phyloP scores from a whole-genome alignment of 2,888 invertebrate genomes.

The Epistrophella euchroma region DNA sequence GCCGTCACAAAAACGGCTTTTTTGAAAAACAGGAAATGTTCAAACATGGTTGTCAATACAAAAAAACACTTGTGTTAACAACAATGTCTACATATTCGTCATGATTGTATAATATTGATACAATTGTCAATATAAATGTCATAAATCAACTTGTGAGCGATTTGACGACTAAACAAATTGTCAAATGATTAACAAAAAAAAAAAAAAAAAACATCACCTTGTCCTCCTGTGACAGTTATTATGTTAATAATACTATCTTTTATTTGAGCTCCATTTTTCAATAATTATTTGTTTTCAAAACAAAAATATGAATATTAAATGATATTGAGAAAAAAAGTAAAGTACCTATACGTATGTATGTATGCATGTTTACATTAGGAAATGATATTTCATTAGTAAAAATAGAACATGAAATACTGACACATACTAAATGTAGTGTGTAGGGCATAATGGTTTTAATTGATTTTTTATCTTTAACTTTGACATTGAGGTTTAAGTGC shows the following conservation, averaged over 20 bases:
- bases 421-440: conserved; percentile 11
- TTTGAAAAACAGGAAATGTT: conserved; percentile 36
- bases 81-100: conserved; percentile 8
- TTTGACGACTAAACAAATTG: conserved; percentile 32
- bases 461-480: conserved; percentile 63
- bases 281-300: conserved; percentile 35
- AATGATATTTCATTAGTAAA: conserved; percentile 17
- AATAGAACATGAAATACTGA: conserved; percentile 65
- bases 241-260: conserved; percentile 13
- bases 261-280: background rate
- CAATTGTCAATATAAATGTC: conserved; percentile 39
- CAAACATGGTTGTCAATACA: conserved; percentile 18
- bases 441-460: conserved; percentile 50
- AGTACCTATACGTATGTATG: no score
- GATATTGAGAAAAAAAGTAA: background rate
- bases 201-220: no score
- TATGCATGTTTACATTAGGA: no score
- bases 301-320: background rate
- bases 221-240: conserved; percentile 9
- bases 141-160: conserved; percentile 24
- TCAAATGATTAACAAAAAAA: conserved; percentile 21
- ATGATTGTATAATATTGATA: conserved; percentile 47
- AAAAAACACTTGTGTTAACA: conserved; percentile 43
- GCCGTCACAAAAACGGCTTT: background rate
- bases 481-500: conserved; percentile 61